phyloP scores from a whole-genome alignment of 23 tunicate species.

The Phallusia fumigata region DNA sequence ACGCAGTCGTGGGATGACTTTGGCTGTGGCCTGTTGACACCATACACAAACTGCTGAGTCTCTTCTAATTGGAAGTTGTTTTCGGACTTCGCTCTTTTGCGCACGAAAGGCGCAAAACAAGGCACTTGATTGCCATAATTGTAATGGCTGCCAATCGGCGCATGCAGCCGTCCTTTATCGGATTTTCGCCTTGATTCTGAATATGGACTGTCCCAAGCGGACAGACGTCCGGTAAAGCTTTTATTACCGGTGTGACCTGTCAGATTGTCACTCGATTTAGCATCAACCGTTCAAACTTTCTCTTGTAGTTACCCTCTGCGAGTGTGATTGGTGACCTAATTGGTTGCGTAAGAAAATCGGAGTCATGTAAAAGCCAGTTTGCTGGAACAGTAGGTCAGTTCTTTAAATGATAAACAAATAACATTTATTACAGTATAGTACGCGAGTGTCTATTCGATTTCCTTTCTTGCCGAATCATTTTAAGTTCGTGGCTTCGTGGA shows the following conservation, averaged over 20 bases:
- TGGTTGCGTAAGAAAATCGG: no score
- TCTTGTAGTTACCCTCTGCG: no score
- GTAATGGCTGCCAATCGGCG: background rate
- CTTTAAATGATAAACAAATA: no score
- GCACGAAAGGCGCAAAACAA: conserved; percentile 9
- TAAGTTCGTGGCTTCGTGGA: no score
- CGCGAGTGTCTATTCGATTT: no score
- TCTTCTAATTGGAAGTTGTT: conserved; percentile 4
- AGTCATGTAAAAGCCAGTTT: no score
- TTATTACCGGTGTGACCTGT: background rate
- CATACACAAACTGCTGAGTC: background rate
- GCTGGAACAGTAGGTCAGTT: no score
- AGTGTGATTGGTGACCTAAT: no score
- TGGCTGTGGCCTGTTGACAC: background rate
- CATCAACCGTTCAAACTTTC: no score
- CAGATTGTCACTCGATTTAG: background rate
- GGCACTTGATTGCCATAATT: background rate
- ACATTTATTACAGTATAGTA: no score
- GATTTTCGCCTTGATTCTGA: background rate
- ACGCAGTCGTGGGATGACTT: no score
- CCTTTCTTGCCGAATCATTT: no score
- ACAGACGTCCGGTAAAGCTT: conserved; percentile 2
- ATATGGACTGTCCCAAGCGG: background rate
- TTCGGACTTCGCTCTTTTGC: background rate
- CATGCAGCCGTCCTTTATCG: background rate